Base-by-base conservation (phyloP, 2,888 invertebrate species). In the Petrolisthes manimaculis region DNA sequence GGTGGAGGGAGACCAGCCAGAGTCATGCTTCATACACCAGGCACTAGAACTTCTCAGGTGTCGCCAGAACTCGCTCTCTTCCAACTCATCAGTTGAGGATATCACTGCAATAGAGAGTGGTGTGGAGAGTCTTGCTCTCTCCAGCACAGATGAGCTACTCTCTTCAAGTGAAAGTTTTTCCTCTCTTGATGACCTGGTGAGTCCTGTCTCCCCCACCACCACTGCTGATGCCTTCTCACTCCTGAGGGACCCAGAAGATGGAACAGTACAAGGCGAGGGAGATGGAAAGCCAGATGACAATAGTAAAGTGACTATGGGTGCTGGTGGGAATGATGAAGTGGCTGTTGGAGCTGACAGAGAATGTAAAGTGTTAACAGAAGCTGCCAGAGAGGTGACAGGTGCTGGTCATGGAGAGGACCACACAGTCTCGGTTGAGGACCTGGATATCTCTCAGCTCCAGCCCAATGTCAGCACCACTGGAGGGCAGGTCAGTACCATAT, bases 11-110 rank as follows among this genome's bases (percentile, higher is more conserved):
- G 92, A 93, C 74, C 95, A 95, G 92, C 96, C 97, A 0, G 98
- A 98, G 93, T 95, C 95, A 92, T 95, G 96, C 92, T 98, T 96
- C 92, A 95, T 98, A 91, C 96, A 97, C 92, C 95, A 97, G 93
- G 98, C 98, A 18, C 93, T 98, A 83, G 93, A 79, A 83, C 94
- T 96, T 92, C 93, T 97, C 14, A 74, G 53, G 8, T 18, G 24
- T 21, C 83, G 88, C 12, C 80, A 75, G 56, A 80, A 83, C 21
- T n/a, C 83, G 51, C 56, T 84, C 71, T n/a, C 14, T n/a, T 74
- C 75, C 9, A 21, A 74, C n/a, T 24, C 54, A n/a, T 5, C 69
- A n/a, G 77, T 55, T 12, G 51, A 77, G 9, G 53, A 8, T 4
- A 14, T 37, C 8, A 14, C 21, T 51, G 14, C 54, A n/a, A 24